Conservation (phyloP, 2,113 vertebrate species). For the Python bivittatus region DNA sequence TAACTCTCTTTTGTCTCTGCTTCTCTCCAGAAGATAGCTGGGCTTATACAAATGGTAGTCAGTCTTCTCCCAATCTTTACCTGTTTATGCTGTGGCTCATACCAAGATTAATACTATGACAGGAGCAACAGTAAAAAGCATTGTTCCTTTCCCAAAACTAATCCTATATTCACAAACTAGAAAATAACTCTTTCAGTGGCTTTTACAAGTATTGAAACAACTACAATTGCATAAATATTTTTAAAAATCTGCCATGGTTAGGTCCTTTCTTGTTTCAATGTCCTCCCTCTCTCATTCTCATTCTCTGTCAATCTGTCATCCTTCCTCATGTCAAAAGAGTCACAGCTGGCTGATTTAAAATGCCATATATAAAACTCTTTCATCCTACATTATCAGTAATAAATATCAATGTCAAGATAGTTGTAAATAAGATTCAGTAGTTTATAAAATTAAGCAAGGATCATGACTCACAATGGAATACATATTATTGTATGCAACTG, state of each 20-base stretch:
- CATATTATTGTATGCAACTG: background rate
- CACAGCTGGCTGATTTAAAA: background rate
- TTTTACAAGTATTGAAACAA: background rate
- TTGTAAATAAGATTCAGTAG: background rate
- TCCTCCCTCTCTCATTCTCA: background rate
- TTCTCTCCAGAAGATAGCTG: background rate
- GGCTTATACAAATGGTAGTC: background rate
- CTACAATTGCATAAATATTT: background rate
- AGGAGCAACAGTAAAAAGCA: background rate
- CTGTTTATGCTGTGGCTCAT: background rate
- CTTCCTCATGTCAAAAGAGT: background rate
- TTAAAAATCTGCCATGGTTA: background rate
- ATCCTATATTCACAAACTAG: background rate
- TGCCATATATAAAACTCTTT: background rate
- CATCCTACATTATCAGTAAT: background rate
- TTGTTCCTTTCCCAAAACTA: background rate
- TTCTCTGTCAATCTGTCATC: background rate
- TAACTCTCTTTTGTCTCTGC: background rate
- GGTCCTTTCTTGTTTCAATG: background rate
- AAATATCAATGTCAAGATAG: background rate
- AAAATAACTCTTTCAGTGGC: background rate
- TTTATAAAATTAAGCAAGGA: background rate
- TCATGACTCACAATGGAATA: background rate
- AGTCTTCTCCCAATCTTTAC: background rate
- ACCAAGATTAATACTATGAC: background rate